phyloP scores from a whole-genome alignment of 2,797 vertebrate genomes.

The Coccyzus lansbergi region DNA sequence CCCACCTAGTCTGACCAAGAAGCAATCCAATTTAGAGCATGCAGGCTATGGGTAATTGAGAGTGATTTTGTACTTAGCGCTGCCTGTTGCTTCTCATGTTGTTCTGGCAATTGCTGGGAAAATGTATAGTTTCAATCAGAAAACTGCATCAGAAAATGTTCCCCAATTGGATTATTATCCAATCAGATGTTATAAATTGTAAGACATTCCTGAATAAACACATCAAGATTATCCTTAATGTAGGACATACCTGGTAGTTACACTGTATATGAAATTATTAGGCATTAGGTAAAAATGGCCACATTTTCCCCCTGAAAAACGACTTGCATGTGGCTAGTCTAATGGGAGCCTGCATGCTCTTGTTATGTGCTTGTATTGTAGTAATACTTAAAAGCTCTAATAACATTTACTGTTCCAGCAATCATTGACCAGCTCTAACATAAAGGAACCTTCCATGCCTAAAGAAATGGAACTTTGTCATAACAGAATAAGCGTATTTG shows the following conservation, averaged over 20 bases:
- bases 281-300: background rate
- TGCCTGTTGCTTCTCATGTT: background rate
- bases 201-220: background rate
- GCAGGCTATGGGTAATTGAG: background rate
- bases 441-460: background rate
- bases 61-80: background rate
- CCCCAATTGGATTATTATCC: background rate
- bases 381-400: background rate
- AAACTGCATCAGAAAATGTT: background rate
- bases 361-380: background rate
- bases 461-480: background rate
- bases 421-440: background rate
- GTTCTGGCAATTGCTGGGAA: background rate
- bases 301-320: background rate
- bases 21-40: background rate
- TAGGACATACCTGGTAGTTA: background rate
- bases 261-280: background rate
- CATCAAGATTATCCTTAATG: background rate
- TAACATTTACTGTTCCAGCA: background rate
- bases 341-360: background rate
- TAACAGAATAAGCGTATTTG: background rate
- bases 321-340: background rate
- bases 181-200: background rate
- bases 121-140: background rate
- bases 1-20: background rate